Evolutionary conservation across 2,888 invertebrate species (phyloP).

Genomic region (Torymus tubicola): DNA sequence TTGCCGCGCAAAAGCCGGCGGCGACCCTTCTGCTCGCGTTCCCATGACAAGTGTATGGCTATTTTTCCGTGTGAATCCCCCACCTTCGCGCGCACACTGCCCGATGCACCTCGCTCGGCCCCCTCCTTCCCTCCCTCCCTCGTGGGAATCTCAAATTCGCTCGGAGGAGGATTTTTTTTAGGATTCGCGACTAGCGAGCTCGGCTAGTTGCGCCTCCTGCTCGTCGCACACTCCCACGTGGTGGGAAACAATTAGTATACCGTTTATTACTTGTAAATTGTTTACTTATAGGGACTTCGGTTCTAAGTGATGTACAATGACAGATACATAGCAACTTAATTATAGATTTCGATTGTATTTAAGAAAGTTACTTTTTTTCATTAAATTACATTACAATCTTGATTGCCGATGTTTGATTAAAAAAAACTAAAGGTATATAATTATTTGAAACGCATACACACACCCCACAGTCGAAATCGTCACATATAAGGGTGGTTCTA

Average conservation of each 20-base stretch:
- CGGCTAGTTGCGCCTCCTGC: not conserved
- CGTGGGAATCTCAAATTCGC: conserved; percentile 45
- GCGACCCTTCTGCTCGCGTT: conserved; percentile 66
- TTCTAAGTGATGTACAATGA: too few relatives aligned
- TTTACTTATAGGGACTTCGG: too few relatives aligned
- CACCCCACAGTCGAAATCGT: too few relatives aligned
- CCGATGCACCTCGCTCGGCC: conserved; percentile 50
- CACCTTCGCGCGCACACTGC: conserved; percentile 67
- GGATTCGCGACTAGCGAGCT: not conserved
- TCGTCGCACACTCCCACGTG: conserved; percentile 32
- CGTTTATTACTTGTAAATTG: too few relatives aligned
- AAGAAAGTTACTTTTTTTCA: too few relatives aligned
- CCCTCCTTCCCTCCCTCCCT: conserved; percentile 47
- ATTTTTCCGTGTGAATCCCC: conserved; percentile 73
- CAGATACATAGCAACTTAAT: too few relatives aligned
- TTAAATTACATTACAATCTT: too few relatives aligned
- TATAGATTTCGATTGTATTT: too few relatives aligned
- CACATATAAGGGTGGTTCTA: not conserved
- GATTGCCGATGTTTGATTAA: too few relatives aligned
- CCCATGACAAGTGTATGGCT: conserved; percentile 75
- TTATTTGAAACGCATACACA: too few relatives aligned
- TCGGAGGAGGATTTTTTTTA: conserved; percentile 27
- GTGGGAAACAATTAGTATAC: not conserved
- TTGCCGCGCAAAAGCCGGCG: conserved; percentile 48
- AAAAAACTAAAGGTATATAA: too few relatives aligned